A percentile compares a stretch with the other conserved stretches of the same genome.
phyloP scores from a whole-genome alignment of 2,888 invertebrate species.

The Lithophane semibrunnea region DNA sequence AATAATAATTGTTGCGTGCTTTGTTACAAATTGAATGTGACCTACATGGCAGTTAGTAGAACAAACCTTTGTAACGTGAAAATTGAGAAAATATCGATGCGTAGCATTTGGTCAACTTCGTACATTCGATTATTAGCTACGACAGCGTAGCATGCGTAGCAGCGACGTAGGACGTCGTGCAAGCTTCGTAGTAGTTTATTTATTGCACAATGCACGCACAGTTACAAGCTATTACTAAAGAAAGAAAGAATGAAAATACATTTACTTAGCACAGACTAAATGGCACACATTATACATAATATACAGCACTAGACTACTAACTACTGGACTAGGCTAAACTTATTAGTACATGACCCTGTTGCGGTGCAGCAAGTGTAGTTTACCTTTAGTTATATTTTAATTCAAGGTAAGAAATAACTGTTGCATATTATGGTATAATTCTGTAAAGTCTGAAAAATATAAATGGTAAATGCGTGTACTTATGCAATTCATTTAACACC shows the following conservation, averaged over 20 bases:
- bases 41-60: neutral
- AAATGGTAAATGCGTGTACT: neutral
- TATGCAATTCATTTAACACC: neutral
- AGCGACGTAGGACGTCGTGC: neutral
- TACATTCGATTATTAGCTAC: neutral
- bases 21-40: neutral
- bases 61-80: neutral
- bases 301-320: too few relatives aligned
- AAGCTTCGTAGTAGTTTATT: neutral
- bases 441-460: too few relatives aligned
- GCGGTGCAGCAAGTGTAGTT: neutral
- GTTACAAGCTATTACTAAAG: neutral
- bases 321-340: neutral
- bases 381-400: neutral
- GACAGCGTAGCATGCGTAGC: slow-evolving; percentile 16
- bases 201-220: neutral
- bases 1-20: neutral
- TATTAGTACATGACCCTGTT: neutral
- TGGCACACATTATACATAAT: too few relatives aligned
- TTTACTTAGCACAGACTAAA: too few relatives aligned
- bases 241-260: too few relatives aligned
- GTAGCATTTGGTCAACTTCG: neutral
- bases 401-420: neutral
- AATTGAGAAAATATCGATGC: neutral
- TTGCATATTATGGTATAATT: too few relatives aligned